A percentile compares a stretch with the other conserved stretches of the same genome.
These are phyloP conservation scores for Marisa cornuarietis DNA, from an alignment of 1,140 invertebrate genomes.

Conservation along the genomic window DNA sequence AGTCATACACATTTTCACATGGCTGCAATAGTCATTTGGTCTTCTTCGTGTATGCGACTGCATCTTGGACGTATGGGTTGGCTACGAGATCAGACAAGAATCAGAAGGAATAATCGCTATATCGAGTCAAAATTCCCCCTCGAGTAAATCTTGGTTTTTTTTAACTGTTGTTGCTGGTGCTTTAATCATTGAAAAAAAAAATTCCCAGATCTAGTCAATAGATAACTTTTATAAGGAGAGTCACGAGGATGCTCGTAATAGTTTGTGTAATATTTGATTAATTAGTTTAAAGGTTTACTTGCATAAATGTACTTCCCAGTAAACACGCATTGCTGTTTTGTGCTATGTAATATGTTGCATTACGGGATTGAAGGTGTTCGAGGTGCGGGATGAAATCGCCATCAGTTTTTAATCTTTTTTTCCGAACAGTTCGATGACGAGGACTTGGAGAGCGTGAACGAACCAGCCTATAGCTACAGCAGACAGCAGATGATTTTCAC, in stretches of 20 bases:
- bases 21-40: too few species aligned
- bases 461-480: slow-evolving; percentile 51
- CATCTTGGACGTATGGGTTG: too few species aligned
- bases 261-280: too few species aligned
- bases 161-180: neutral
- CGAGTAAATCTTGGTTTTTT: neutral
- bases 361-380: too few species aligned
- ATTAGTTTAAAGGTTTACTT: too few species aligned
- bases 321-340: too few species aligned
- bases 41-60: too few species aligned
- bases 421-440: slow-evolving; percentile 56
- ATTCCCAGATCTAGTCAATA: neutral
- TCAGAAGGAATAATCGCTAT: too few species aligned
- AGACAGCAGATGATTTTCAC: slow-evolving; percentile 60
- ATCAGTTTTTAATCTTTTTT: slow-evolving; percentile 9
- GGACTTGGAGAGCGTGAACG: slow-evolving; percentile 38
- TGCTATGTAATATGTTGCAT: too few species aligned
- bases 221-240: neutral
- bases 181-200: neutral
- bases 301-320: too few species aligned
- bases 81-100: too few species aligned
- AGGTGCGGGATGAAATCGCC: neutral
- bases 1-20: too few species aligned
- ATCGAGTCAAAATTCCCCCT: neutral
- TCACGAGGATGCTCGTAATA: neutral